Evolutionary conservation across 2,888 invertebrate species (phyloP), one percentile per base, ranked within the genome.

Genomic region (Argyresthia albistria): DNA sequence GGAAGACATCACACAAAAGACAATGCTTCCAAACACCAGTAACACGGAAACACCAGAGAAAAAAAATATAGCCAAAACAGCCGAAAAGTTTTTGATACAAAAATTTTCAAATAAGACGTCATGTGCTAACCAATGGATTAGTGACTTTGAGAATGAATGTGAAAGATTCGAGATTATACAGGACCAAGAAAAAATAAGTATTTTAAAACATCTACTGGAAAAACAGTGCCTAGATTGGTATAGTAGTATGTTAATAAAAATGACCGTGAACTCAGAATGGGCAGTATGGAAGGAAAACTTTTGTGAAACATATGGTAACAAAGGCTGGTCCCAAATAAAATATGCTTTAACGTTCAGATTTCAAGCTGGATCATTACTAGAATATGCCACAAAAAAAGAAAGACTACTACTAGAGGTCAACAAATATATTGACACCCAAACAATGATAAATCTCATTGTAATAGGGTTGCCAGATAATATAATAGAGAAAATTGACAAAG

Each of bases 121-220:
- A 10, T 54, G 54, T 51, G 52, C 53, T 0, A 46, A 48, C 4
- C 54, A 56, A 14, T 56, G 56, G 51, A 55, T 55, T 4, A 35
- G 51, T 3, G 16, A 35, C 15, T 55, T 51, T 46, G 49, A 53
- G 10, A 53, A 53, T 16, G 55, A 55, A 35, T 55, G 53, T 42
- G 1, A 8, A 46, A 45, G 51, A 0, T 53, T 54, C 46, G 49
- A 56, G 16, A 25, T 54, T 8, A 50, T 8, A 4, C 36, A 35
- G 11, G 52, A 53, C 37, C 46, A 51, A 10, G 53, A 52, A 11
- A 55, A 53, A 15, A 55, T 53, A 36, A 52, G 53, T 45, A 50
- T 54, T 43, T 39, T 56, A 7, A 14, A 49, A 39, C 15, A 48
- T 15, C 53, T 53, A 35, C 25, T 55, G 48, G 53, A 53, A 12